Percentiles rank a stretch among this genome's conserved stretches.
phyloP scores from a whole-genome alignment of 2,113 vertebrate species.

The Dissostichus mawsoni region DNA sequence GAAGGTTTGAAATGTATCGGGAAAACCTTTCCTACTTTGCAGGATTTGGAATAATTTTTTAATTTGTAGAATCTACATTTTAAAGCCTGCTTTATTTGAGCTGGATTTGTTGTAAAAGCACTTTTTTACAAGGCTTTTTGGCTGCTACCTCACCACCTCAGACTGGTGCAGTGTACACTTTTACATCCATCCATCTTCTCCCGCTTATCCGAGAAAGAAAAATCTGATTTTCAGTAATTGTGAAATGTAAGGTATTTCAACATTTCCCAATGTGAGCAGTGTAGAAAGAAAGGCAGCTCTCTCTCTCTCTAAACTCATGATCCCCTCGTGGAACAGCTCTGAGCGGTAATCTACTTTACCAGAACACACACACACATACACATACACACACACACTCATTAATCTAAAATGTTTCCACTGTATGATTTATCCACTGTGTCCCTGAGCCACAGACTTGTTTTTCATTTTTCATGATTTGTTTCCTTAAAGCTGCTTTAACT shows the following conservation, averaged over 20 bases:
- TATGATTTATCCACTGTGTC: background rate
- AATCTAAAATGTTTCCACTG: background rate
- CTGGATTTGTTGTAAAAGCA: too few species aligned
- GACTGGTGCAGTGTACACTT: too few species aligned
- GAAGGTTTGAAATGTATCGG: background rate
- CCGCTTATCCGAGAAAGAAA: too few species aligned
- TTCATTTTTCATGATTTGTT: background rate
- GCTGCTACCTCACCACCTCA: too few species aligned
- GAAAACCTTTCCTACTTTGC: too few species aligned
- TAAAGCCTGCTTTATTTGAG: too few species aligned
- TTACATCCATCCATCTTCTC: too few species aligned
- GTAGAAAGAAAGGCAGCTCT: background rate
- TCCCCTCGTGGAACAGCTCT: constrained; percentile 39
- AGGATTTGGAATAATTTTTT: too few species aligned
- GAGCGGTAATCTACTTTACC: constrained; percentile 42
- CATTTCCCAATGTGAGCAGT: background rate
- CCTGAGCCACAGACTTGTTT: background rate
- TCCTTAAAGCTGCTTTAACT: background rate
- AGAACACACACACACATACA: constrained; percentile 17
- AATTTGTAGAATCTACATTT: too few species aligned
- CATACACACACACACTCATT: constrained; percentile 7
- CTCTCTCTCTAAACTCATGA: constrained; percentile 38
- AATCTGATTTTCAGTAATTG: too few species aligned
- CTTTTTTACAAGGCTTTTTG: too few species aligned
- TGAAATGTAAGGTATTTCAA: background rate